Conservation (phyloP, 1,140 invertebrate genomes). For the Drosophila funebris region DNA sequence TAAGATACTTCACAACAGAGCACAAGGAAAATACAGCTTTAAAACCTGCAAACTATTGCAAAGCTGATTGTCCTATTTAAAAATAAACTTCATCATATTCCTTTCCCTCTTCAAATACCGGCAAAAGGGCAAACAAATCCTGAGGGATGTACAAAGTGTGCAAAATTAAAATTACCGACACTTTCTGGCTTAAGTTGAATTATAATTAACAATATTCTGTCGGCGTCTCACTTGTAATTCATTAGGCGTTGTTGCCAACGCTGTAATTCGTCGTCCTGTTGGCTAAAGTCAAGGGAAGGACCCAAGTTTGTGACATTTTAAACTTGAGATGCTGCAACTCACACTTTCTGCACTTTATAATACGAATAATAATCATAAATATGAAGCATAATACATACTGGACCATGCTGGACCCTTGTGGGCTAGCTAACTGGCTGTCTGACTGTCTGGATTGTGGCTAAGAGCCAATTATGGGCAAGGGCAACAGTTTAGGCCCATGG, state of each 20-base stretch:
- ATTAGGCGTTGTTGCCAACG: slow-evolving; percentile 17
- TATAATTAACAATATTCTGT: slow-evolving; percentile 16
- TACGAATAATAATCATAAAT: slow-evolving; percentile 55
- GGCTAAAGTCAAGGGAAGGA: background rate
- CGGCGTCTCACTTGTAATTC: slow-evolving; percentile 13
- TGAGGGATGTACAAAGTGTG: background rate
- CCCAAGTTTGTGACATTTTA: background rate
- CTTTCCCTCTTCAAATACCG: background rate
- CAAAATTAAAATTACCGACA: background rate
- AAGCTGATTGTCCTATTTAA: background rate
- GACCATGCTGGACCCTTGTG: background rate
- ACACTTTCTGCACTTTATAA: slow-evolving; percentile 24
- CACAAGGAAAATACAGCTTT: too few relatives aligned
- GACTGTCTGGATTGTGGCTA: slow-evolving; percentile 2
- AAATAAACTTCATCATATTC: background rate
- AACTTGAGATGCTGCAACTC: background rate
- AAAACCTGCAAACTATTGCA: too few relatives aligned
- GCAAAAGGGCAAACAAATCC: background rate
- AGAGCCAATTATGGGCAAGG: slow-evolving; percentile 69
- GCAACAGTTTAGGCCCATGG: slow-evolving; percentile 68
- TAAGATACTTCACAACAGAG: too few relatives aligned
- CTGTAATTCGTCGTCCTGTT: background rate
- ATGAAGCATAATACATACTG: slow-evolving; percentile 6
- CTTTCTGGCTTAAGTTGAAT: slow-evolving; percentile 1
- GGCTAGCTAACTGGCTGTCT: background rate